These are phyloP conservation scores for Ryuthela nishihirai DNA, from an alignment of 2,888 invertebrate species.

Conservation along the genomic window DNA sequence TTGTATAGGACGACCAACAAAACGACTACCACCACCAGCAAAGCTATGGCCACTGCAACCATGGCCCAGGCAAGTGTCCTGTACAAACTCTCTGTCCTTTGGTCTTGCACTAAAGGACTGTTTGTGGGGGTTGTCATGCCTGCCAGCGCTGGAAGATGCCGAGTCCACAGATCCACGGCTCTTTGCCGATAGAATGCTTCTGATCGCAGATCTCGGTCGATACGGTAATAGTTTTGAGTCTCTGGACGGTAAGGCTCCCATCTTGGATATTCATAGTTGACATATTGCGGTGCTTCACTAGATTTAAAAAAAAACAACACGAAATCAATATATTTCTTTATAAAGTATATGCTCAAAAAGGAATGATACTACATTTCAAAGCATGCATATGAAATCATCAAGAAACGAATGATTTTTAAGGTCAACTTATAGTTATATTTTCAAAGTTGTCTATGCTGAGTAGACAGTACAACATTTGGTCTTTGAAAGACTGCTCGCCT, in stretches of 20 bases:
- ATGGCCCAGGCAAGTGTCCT: conserved; percentile 43
- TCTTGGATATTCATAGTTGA: conserved; percentile 41
- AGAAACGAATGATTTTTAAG: no score
- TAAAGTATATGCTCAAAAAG: no score
- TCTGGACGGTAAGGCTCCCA: conserved; percentile 37
- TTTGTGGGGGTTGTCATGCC: conserved; percentile 21
- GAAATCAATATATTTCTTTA: no score
- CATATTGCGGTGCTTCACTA: conserved; percentile 37
- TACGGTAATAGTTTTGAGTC: conserved; percentile 35
- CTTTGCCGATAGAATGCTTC: conserved; percentile 33
- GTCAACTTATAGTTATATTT: no score
- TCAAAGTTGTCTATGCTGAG: no score
- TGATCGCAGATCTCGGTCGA: conserved; percentile 30
- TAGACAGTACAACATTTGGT: no score
- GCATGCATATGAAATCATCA: no score
- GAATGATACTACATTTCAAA: no score
- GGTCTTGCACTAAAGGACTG: conserved; percentile 23
- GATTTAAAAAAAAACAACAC: no score
- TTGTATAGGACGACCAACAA: conserved; percentile 41
- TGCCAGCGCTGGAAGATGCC: conserved; percentile 34
- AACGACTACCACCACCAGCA: conserved; percentile 40
- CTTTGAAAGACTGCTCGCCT: no score
- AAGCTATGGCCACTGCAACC: conserved; percentile 40
- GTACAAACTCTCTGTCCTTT: conserved; percentile 34
- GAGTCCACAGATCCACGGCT: conserved; percentile 39